Base-by-base conservation (phyloP, 2,113 vertebrate genomes). In the Tretioscincus oriximinensis region DNA sequence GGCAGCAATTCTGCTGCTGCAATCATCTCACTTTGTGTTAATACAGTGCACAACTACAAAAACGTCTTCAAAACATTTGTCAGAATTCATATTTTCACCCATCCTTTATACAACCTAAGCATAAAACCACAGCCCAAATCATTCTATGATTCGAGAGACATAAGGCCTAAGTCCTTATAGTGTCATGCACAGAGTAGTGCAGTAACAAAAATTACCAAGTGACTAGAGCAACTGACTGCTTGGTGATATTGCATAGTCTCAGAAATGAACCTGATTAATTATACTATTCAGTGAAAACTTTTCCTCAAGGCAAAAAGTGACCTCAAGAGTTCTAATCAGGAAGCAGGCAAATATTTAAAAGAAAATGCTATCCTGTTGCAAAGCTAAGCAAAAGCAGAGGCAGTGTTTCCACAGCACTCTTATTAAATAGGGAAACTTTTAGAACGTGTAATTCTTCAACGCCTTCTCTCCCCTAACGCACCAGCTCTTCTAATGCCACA, bases 221-320 rank as follows among this genome's bases (percentile, higher is more conserved):
- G 28, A 82, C 63, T 85, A 83, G 73, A 72, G 79, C 82, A 85
- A 66, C 80, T 86, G 76, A 86, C 84, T 84, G 64, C 87, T 58
- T 64, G 84, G 72, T 81, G 79, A 61, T 67, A 77, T 20, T 85
- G 77, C 76, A 63, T 51, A 72, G 75, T 72, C 79, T 12, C 9
- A 64, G 65, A 67, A 7, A 54, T 70, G 71, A 45, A 61, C 12
- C 78, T 14, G 11, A 31, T 78, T 78, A 76, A 41, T 24, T 26
- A 51, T 0, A 76, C 49, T 82, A 54, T 35, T n/a, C 28, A 61
- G 73, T 84, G 14, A 0, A 5, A 8, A 51, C 0, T 58, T 5
- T 51, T 26, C 74, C 73, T 69, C 31, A 60, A 41, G 77, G 79
- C 7, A 61, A 49, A 16, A 82, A 82, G 51, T 79, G 35, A 7